These are phyloP conservation scores for Hoplias malabaricus DNA, from an alignment of 2,113 vertebrate species.

Conservation along the genomic window DNA sequence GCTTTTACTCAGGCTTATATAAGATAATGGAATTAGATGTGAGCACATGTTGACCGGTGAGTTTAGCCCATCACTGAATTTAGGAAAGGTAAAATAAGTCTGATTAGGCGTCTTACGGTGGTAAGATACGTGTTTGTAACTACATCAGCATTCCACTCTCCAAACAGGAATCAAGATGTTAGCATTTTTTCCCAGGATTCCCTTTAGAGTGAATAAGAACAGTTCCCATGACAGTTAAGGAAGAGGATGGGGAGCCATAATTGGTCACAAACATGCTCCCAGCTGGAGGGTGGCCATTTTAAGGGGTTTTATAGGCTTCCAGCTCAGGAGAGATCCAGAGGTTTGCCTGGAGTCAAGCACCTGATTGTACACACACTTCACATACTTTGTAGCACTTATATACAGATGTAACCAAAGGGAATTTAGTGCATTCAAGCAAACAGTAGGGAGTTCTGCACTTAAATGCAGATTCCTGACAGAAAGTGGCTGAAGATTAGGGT, in stretches of 20 bases:
- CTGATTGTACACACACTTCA: conserved; percentile 21
- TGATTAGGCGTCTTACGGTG: no score
- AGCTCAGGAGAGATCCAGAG: conserved; percentile 14
- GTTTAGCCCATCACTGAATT: no score
- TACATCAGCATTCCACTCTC: not conserved
- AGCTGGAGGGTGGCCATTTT: conserved; percentile 32
- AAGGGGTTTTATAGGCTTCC: conserved; percentile 30
- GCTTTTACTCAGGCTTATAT: no score
- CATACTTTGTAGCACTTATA: not conserved
- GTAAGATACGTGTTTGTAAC: no score
- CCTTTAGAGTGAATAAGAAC: conserved; percentile 18
- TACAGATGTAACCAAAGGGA: not conserved
- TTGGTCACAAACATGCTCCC: conserved; percentile 24
- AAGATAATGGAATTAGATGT: no score
- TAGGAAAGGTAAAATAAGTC: no score
- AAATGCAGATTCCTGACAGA: no score
- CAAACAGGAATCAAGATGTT: conserved; percentile 6
- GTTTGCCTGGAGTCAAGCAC: conserved; percentile 31
- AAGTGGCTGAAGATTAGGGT: no score
- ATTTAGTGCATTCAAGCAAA: no score
- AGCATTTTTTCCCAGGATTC: conserved; percentile 18
- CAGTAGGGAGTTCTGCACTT: no score
- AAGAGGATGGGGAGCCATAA: conserved; percentile 5
- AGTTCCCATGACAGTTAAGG: conserved; percentile 44
- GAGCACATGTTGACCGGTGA: no score